Evolutionary conservation across 2,888 invertebrate genomes (phyloP).

Genomic region (Eristalis tenax): DNA sequence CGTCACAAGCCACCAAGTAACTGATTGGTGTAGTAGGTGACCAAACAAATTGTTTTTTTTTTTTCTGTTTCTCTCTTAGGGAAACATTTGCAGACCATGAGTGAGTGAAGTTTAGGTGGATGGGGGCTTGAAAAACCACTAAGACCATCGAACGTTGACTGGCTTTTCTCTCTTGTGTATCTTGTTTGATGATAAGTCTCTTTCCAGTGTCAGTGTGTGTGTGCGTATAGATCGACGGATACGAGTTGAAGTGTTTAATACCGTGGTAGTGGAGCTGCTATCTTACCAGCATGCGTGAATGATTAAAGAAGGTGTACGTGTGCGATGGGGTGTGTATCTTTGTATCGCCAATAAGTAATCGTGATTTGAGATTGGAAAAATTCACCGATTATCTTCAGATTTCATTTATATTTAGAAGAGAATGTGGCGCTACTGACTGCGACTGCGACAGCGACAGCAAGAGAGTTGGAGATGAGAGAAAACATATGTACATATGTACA

Average conservation of each 20-base stretch:
- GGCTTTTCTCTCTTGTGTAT: constrained; percentile 56
- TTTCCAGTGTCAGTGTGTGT: constrained; percentile 6
- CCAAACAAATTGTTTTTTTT: constrained; percentile 40
- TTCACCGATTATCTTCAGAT: not conserved
- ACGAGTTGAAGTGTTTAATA: not conserved
- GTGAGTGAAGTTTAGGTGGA: constrained; percentile 38
- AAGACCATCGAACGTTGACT: constrained; percentile 8
- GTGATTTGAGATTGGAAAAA: constrained; percentile 4
- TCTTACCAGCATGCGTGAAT: not conserved
- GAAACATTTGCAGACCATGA: constrained; percentile 37
- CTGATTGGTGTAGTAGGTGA: constrained; percentile 65
- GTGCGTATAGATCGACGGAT: constrained; percentile 14
- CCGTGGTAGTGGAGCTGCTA: not conserved
- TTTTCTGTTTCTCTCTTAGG: constrained; percentile 33
- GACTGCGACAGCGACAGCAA: not conserved
- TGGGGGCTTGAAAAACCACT: constrained; percentile 49
- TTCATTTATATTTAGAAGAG: not conserved
- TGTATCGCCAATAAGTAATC: not conserved
- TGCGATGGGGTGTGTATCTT: not conserved
- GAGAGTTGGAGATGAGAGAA: constrained; percentile 7
- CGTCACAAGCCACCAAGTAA: constrained; percentile 65
- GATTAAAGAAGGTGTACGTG: constrained; percentile 2
- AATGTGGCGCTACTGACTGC: not conserved
- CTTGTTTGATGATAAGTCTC: constrained; percentile 53
- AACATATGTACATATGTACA: not conserved